Evolutionary conservation across 1,140 invertebrate species (phyloP), one percentile per base, ranked within the genome.

Genomic region (Drosophila albomicans): DNA sequence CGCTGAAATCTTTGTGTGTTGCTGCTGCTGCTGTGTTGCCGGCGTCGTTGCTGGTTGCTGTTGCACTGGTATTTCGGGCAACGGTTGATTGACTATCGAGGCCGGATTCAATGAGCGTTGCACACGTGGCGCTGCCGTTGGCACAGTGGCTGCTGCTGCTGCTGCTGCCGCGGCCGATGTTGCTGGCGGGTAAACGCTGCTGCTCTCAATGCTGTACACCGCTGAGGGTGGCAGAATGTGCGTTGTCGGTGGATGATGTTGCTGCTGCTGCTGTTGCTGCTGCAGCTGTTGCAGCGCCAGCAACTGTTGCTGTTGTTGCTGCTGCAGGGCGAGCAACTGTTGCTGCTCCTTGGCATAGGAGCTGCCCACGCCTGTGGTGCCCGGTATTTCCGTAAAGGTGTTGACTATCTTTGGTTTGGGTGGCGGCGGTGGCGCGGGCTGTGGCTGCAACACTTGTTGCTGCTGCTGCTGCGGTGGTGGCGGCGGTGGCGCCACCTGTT

Each of bases 351-450:
- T 91, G 67, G 91, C 91, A 72, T 90, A 91, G 25, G 86, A 90
- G 70, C 91, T 92, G 63, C 91, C 91, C 43, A 92, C 91, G 62
- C 91, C 91, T 0, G 91, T 92, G 43, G 91, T 92, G 69, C 91
- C 91, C 30, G 91, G 91, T 67, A 92, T 92, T 51, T 92, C 91
- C 3, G 91, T 92, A 71, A 92, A 92, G 6, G 91, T 92, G 73
- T 92, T 92, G 45, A 89, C 75, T 79, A 86, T 91, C 72, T 89
- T 92, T 76, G 91, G 91, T 62, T 92, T 92, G 56, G 85, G 82
- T 59, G 88, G 91, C 51, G 91, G 91, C 68, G 86, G 86, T 46
- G 87, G 73, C 38, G 82, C 82, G 25, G 89, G 89, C 68, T 87
- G 86, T 20, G 75, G 67, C 7, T 71, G 78, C 49, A 35, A 62